These are phyloP conservation scores for Argyra leucocephala DNA, from an alignment of 2,888 invertebrate genomes.

Conservation along the genomic window DNA sequence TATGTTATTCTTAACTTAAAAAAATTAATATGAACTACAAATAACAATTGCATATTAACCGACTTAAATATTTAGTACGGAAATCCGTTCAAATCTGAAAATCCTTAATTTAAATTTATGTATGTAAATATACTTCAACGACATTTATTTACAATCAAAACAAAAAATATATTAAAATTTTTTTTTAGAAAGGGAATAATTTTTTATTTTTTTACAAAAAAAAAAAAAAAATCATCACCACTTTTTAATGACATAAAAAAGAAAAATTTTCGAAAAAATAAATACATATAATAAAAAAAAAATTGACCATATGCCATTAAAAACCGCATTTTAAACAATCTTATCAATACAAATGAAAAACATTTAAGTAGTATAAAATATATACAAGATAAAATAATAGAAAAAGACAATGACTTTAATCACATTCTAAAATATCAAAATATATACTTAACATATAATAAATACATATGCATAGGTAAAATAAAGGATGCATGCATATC, in stretches of 20 bases:
- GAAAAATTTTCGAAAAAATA: not conserved
- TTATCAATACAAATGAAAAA: no score
- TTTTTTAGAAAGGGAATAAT: not conserved
- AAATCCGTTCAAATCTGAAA: not conserved
- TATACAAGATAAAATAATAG: no score
- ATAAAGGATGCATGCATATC: no score
- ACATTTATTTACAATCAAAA: not conserved
- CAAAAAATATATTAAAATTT: not conserved
- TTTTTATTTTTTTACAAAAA: not conserved
- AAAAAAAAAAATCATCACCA: not conserved
- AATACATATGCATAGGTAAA: no score
- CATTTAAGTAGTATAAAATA: no score
- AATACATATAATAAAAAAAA: not conserved
- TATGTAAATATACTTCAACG: not conserved
- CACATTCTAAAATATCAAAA: no score
- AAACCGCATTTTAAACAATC: not conserved
- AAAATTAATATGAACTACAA: not conserved
- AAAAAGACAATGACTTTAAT: no score
- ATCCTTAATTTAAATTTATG: not conserved
- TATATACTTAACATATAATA: no score
- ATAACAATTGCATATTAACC: not conserved
- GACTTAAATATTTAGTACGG: constrained; percentile 1
- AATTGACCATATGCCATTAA: not conserved
- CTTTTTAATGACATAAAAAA: not conserved
- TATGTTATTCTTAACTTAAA: no score